Base-by-base conservation (phyloP, 2,797 vertebrate species). In the Vultur gryphus region DNA sequence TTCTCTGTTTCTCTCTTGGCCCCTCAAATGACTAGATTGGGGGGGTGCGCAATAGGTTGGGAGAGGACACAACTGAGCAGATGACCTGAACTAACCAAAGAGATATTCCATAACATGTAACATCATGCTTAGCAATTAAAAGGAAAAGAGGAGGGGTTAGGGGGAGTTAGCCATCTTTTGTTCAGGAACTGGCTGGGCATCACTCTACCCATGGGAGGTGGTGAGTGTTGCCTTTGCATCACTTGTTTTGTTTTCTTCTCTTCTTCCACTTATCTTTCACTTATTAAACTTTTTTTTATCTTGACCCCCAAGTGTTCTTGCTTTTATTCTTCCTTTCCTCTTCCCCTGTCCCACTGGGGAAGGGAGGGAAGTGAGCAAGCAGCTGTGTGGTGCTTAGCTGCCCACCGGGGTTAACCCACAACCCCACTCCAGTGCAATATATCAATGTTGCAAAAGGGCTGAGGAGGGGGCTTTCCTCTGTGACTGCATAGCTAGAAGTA, bases 141-240 rank as follows among this genome's bases (percentile, higher is more conserved):
- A 73, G 16, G 49, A 46, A 64, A 46, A 43, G 5, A 14, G 9
- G 1, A 3, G 1, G 2, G 0, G 12, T 57, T 39, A 18, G 17
- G 7, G 12, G 3, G 5, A 2, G 1, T 70, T 46, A 66, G 8
- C 2, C 24, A 15, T 35, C 16, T 39, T 76, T 61, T 77, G 2
- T 51, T 73, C 8, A 49, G 21, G 48, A 84, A 31, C 39, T 44
- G 9, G 2, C 7, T 73, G 33, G 23, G 19, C 54, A 59, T 28
- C 28, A 7, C 21, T 76, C 54, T 65, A 29, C 14, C 33, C 12
- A 11, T 12, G 16, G 43, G 12, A 67, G 7, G 2, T 49, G 26
- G 6, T 13, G 41, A 76, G 8, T 6, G 3, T 17, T 93, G 43
- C 7, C 23, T 87, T 88, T 43, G 25, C 33, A 58, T 62, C 14